Conservation (phyloP, 1,140 invertebrate species). For the Drosophila saltans region DNA sequence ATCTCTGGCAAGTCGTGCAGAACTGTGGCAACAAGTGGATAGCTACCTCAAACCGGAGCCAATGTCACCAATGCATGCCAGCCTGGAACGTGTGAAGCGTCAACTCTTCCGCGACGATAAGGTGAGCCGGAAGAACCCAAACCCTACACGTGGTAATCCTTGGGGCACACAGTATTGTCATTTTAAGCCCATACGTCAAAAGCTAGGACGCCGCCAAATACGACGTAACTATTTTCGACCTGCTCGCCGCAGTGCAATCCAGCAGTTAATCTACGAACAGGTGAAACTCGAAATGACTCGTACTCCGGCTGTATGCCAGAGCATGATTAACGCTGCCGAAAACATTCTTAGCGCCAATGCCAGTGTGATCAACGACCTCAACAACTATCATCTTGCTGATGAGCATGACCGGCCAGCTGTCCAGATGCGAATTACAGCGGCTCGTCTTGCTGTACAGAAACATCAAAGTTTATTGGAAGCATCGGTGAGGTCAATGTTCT, state of each 20-base stretch:
- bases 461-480: conserved; percentile 66
- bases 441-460: conserved; percentile 48
- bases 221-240: conserved; percentile 39
- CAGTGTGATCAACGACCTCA: conserved; percentile 43
- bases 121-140: conserved; percentile 27
- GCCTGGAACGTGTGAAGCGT: conserved; percentile 57
- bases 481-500: conserved; percentile 56
- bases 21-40: conserved; percentile 60
- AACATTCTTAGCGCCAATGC: conserved; percentile 52
- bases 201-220: conserved; percentile 43
- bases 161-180: conserved; percentile 46
- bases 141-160: conserved; percentile 31
- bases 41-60: conserved; percentile 49
- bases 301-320: conserved; percentile 13
- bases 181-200: conserved; percentile 48
- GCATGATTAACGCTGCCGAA: conserved; percentile 52
- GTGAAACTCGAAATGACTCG: too few relatives aligned
- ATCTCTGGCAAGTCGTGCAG: conserved; percentile 16
- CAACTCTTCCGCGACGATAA: conserved; percentile 56
- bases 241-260: conserved; percentile 28
- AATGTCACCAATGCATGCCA: neutral
- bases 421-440: conserved; percentile 27
- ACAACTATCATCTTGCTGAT: conserved; percentile 52
- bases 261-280: conserved; percentile 52
- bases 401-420: conserved; percentile 44